Evolutionary conservation across 2,888 invertebrate species (phyloP).

Genomic region (Sarcophaga rosellei): DNA sequence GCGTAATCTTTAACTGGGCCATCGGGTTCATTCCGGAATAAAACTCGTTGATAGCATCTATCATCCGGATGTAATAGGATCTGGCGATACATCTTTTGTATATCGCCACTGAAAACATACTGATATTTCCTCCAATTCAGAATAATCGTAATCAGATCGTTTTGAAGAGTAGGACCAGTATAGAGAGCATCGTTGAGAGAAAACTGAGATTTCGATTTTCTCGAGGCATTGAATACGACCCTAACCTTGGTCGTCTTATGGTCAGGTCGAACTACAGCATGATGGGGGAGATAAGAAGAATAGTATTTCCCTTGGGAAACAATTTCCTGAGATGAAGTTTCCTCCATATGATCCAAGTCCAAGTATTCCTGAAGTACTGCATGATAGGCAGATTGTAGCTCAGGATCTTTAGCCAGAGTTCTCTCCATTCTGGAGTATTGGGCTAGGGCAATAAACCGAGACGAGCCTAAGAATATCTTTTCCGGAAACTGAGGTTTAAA

Average conservation of each 20-base stretch:
- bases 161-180: conserved; percentile 59
- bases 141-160: conserved; percentile 40
- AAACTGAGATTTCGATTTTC: background rate
- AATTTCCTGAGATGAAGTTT: background rate
- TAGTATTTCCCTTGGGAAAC: background rate
- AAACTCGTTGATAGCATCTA: conserved; percentile 56
- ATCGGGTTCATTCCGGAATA: conserved; percentile 28
- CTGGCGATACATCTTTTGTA: conserved; percentile 38
- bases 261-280: conserved; percentile 3
- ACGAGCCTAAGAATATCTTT: background rate
- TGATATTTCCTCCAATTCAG: conserved; percentile 45
- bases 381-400: background rate
- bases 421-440: background rate
- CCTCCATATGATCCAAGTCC: background rate
- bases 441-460: conserved; percentile 2
- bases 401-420: background rate
- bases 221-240: conserved; percentile 57
- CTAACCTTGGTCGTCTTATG: conserved; percentile 52
- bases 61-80: conserved; percentile 48
- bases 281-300: background rate
- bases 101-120: conserved; percentile 65
- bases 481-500: conserved; percentile 12
- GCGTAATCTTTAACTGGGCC: background rate
- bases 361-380: background rate
- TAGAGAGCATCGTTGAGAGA: conserved; percentile 59